phyloP scores from a whole-genome alignment of 2,888 invertebrate genomes.

The Colostygia pectinataria region DNA sequence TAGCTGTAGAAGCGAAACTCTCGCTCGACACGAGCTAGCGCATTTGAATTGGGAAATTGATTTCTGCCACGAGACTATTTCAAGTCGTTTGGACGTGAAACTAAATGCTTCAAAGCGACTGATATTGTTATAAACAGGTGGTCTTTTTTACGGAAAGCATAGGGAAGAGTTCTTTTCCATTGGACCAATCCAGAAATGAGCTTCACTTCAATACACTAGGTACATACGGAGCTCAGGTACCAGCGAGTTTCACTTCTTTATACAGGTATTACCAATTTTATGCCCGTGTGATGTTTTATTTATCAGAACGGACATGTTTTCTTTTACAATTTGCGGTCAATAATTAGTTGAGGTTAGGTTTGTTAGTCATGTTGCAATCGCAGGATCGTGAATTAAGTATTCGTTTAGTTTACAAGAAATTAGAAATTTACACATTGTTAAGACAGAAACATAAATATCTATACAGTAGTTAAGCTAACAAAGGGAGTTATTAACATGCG shows the following conservation, averaged over 20 bases:
- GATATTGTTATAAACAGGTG: too few species aligned
- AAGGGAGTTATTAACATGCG: slow-evolving; percentile 14
- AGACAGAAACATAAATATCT: slow-evolving; percentile 38
- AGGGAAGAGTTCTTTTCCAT: too few species aligned
- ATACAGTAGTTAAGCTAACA: slow-evolving; percentile 47
- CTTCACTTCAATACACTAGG: too few species aligned
- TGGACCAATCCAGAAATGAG: too few species aligned
- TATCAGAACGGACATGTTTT: slow-evolving; percentile 43
- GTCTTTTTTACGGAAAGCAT: too few species aligned
- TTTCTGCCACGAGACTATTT: too few species aligned
- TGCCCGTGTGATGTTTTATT: slow-evolving; percentile 46
- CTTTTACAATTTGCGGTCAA: slow-evolving; percentile 35
- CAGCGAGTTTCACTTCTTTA: slow-evolving; percentile 18
- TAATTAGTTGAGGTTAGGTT: slow-evolving; percentile 63
- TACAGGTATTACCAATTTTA: slow-evolving; percentile 24
- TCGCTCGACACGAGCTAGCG: too few species aligned
- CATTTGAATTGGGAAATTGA: too few species aligned
- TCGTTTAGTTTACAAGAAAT: slow-evolving; percentile 45
- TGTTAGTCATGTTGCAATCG: slow-evolving; percentile 62
- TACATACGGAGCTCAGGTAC: too few species aligned
- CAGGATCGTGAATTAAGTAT: slow-evolving; percentile 66
- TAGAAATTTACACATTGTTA: slow-evolving; percentile 45
- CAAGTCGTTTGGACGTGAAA: too few species aligned
- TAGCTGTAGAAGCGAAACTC: slow-evolving; percentile 13
- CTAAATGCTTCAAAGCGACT: too few species aligned